Base-by-base conservation (phyloP, 2,113 vertebrate genomes). In the Pogonocichla stellata region DNA sequence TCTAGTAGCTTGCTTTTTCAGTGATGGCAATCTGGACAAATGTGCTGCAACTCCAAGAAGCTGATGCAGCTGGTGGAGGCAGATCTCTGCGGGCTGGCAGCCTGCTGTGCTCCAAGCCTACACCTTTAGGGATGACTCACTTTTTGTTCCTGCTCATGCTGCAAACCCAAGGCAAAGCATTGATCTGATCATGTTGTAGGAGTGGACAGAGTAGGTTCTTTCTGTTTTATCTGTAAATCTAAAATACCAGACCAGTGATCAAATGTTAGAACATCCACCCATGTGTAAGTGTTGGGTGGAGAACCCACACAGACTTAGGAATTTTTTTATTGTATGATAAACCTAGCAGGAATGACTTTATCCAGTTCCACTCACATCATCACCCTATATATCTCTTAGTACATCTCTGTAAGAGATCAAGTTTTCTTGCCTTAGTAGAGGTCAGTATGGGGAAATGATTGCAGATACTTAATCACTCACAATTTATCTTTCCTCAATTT, bases 101-200 rank as follows among this genome's bases (percentile, higher is more conserved):
- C 79, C 66, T 79, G 85, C 92, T 92, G 90, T 88, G 79, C 92
- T 95, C 75, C 71, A 86, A 90, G 75, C 95, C 90, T 66, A 95
- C 93, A 94, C 79, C 90, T 94, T 73, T 82, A 36, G 71, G 61
- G 42, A 25, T 93, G 92, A 92, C 54, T 96, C 90, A 85, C 70
- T 88, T 85, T 36, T 58, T 88, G 42, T 88, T 90, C 88, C 85
- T 81, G 87, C 70, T 85, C 40, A 56, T 90, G 79, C 67, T 85
- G 58, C 74, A 74, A 92, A 77, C 84, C 80, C 80, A 92, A 80
- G 82, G 75, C 86, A 73, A 62, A 70, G 34, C 71, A 86, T 73
- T 93, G 79, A 88, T 92, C 66, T 62, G 82, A 80, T 94, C 58
- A 65, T 88, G 58, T 48, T 77, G 94, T 88, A 93, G 92, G 86